Percentiles rank a stretch among this genome's conserved stretches.
Evolutionary conservation across 2,797 vertebrate species (phyloP).

Genomic region (Alosa sapidissima): DNA sequence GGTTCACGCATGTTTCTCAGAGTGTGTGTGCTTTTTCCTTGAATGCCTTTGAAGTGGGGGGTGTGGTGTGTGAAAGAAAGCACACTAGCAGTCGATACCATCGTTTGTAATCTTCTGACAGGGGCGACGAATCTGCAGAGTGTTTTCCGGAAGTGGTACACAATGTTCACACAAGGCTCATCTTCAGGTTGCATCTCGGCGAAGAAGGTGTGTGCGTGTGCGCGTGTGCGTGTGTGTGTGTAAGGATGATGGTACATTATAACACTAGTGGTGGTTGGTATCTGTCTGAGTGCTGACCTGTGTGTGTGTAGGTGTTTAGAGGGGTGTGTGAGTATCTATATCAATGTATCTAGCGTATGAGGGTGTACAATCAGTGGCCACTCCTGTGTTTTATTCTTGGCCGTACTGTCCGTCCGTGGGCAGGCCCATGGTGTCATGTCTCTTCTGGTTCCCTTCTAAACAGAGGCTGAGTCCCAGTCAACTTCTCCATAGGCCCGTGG

Average conservation of each 20-base stretch:
- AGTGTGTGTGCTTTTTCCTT: neutral
- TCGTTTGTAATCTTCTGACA: neutral
- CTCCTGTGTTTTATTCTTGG: neutral
- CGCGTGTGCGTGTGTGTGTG: neutral
- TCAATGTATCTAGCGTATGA: neutral
- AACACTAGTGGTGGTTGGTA: neutral
- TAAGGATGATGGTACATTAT: neutral
- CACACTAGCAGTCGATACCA: neutral
- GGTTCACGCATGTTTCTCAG: neutral
- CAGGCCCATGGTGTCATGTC: neutral
- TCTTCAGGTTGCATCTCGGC: neutral
- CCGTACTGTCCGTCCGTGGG: conserved; percentile 2
- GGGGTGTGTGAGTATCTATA: neutral
- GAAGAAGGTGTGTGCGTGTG: neutral
- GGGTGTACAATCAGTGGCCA: neutral
- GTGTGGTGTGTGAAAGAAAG: neutral
- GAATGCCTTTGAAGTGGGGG: conserved; percentile 15
- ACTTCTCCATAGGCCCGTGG: conserved; percentile 38
- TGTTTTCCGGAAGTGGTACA: conserved; percentile 3
- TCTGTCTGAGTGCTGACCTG: neutral
- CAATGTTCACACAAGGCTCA: neutral
- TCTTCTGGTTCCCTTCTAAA: neutral
- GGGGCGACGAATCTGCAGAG: neutral
- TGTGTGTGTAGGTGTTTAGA: neutral
- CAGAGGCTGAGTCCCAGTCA: neutral